phyloP scores from a whole-genome alignment of 2,888 invertebrate genomes.

The Synanthedon vespiformis region DNA sequence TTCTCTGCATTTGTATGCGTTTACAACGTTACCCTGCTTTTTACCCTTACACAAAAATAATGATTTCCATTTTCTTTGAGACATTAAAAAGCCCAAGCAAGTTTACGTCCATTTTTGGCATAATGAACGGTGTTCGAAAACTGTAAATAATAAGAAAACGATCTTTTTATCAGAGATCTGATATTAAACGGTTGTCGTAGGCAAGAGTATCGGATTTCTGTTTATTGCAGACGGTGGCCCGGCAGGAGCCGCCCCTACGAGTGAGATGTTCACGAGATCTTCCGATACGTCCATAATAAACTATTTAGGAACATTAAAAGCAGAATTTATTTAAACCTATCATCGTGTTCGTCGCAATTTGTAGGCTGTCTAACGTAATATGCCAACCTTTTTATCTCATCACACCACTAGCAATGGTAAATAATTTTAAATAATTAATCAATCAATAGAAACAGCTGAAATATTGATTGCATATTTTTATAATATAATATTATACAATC shows the following conservation, averaged over 20 bases:
- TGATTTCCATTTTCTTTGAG: too few species aligned
- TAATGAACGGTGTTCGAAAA: slow-evolving; percentile 21
- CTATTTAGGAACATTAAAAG: background rate
- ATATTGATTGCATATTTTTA: too few species aligned
- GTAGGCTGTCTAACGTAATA: background rate
- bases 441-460: too few species aligned
- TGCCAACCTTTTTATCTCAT: background rate
- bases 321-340: background rate
- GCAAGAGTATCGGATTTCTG: slow-evolving; percentile 60
- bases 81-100: too few species aligned
- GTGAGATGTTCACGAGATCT: slow-evolving; percentile 50
- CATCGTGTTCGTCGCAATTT: background rate
- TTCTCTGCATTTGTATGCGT: too few species aligned
- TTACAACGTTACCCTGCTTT: too few species aligned
- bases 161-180: slow-evolving; percentile 51
- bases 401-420: too few species aligned
- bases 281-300: slow-evolving; percentile 17
- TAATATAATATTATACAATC: too few species aligned
- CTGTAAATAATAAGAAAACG: slow-evolving; percentile 57
- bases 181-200: slow-evolving; percentile 45
- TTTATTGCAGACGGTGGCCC: slow-evolving; percentile 53
- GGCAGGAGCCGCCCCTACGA: slow-evolving; percentile 34
- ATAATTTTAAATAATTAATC: too few species aligned
- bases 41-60: too few species aligned
- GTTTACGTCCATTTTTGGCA: slow-evolving; percentile 29